A percentile compares a stretch with the other conserved stretches of the same genome.
Conservation (phyloP, 1,140 invertebrate species). For the Calephelis nemesis region DNA sequence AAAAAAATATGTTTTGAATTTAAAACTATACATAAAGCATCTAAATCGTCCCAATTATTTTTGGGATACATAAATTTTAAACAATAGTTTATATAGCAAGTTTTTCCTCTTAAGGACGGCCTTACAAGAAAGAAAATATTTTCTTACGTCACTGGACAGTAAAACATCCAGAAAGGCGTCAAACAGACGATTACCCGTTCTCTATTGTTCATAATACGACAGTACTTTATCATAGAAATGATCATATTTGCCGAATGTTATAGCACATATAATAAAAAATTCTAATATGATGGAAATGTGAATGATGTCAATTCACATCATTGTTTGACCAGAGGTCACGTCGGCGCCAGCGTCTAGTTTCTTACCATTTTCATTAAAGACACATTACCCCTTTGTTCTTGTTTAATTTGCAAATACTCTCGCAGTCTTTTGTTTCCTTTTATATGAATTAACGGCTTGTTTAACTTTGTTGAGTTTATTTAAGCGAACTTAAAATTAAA, state of each 20-base stretch:
- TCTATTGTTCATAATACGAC: not conserved
- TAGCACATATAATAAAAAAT: constrained; percentile 14
- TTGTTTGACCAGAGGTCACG: constrained; percentile 35
- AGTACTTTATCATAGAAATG: not conserved
- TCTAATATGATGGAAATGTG: not conserved
- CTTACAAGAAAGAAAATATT: too few relatives aligned
- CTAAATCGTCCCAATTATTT: too few relatives aligned
- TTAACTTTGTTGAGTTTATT: constrained; percentile 49
- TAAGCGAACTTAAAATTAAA: not conserved
- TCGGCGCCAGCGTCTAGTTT: constrained; percentile 35
- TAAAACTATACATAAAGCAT: too few relatives aligned
- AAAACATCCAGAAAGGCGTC: not conserved
- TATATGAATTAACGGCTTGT: constrained; percentile 74
- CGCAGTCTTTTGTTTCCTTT: constrained; percentile 73
- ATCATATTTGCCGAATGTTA: not conserved
- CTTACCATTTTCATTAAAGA: constrained; percentile 63
- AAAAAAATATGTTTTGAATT: too few relatives aligned
- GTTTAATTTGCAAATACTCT: constrained; percentile 70
- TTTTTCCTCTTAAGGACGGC: too few relatives aligned
- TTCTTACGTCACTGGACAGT: too few relatives aligned
- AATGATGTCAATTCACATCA: constrained; percentile 24
- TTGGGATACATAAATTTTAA: too few relatives aligned
- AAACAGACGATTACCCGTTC: not conserved
- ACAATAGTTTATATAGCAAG: too few relatives aligned
- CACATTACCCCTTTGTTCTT: constrained; percentile 70